Evolutionary conservation across 2,797 vertebrate species (phyloP).

Genomic region (Acanthornis magna): DNA sequence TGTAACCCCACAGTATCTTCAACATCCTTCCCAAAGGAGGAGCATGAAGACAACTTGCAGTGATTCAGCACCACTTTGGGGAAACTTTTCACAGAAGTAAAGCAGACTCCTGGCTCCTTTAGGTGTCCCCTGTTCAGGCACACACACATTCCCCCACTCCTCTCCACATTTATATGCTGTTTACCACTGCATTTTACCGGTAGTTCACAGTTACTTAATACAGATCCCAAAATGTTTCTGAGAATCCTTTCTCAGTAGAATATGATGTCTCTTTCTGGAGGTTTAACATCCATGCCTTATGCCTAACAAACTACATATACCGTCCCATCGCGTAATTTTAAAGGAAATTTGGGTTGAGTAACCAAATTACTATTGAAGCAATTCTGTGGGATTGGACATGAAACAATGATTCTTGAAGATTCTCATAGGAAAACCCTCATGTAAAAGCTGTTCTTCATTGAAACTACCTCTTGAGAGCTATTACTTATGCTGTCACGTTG

Average conservation of each 20-base stretch:
- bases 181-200: background rate
- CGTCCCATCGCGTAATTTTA: background rate
- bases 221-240: background rate
- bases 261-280: background rate
- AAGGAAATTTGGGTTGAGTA: background rate
- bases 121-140: accelerated
- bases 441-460: background rate
- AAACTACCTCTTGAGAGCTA: background rate
- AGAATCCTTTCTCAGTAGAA: background rate
- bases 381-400: background rate
- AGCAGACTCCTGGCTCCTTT: background rate
- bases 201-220: background rate
- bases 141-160: accelerated
- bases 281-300: background rate
- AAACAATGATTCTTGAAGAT: background rate
- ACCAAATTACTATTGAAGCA: background rate
- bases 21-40: background rate
- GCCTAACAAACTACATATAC: background rate
- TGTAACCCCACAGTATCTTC: background rate
- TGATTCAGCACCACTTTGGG: background rate
- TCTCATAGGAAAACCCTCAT: background rate
- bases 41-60: background rate
- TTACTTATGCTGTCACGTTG: background rate
- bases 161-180: background rate
- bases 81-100: background rate